Percentiles rank a stretch among this genome's conserved stretches.
Evolutionary conservation across 2,888 invertebrate species (phyloP).

Genomic region (Dynastes maya): DNA sequence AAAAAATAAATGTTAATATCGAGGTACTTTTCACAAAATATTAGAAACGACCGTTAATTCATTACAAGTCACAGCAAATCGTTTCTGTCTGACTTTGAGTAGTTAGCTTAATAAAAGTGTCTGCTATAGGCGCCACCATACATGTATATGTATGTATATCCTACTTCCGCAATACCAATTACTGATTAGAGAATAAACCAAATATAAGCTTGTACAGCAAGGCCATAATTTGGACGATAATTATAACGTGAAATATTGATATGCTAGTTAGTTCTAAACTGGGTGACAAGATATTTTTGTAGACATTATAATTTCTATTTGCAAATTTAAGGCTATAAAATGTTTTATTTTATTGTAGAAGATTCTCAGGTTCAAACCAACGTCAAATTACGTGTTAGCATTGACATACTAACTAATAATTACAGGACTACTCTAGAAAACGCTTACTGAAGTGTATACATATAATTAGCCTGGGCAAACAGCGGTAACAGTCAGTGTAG

Average conservation of each 20-base stretch:
- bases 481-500: too few species aligned
- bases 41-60: too few species aligned
- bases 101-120: not conserved
- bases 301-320: too few species aligned
- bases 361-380: too few species aligned
- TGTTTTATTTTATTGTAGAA: too few species aligned
- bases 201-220: not conserved
- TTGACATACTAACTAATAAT: too few species aligned
- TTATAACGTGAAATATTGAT: conserved; percentile 15
- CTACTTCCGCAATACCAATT: conserved; percentile 25
- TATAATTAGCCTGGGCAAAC: not conserved
- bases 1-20: not conserved
- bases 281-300: not conserved
- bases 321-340: too few species aligned
- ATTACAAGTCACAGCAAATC: not conserved
- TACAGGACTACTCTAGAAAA: too few species aligned
- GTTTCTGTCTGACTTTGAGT: not conserved
- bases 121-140: not conserved
- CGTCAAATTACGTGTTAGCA: too few species aligned
- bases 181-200: conserved; percentile 17
- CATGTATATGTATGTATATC: not conserved
- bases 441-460: not conserved
- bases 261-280: conserved; percentile 6
- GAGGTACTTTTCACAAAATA: too few species aligned
- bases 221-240: conserved; percentile 21